A percentile compares a stretch with the other conserved stretches of the same genome.
These are phyloP conservation scores for Diuraphis noxia DNA, from an alignment of 1,140 invertebrate species.

Conservation along the genomic window DNA sequence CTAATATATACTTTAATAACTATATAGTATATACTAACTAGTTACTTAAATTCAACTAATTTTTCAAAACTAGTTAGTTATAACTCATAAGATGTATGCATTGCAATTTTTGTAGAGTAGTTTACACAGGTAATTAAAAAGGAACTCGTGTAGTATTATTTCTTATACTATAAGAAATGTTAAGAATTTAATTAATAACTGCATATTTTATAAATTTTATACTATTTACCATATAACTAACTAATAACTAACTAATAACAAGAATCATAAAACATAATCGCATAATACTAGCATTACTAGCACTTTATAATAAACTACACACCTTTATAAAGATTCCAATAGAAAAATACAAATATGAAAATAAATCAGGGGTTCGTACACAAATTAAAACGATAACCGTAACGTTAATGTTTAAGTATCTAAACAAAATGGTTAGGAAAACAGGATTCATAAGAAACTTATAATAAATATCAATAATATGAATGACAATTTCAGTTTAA, in stretches of 20 bases:
- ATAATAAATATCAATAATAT: too few relatives aligned
- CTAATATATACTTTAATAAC: too few relatives aligned
- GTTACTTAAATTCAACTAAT: background rate
- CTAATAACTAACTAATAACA: background rate
- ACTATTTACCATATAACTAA: background rate
- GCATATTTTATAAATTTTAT: background rate
- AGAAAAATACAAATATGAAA: too few relatives aligned
- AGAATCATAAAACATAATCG: too few relatives aligned
- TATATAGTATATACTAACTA: too few relatives aligned
- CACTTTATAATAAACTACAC: too few relatives aligned
- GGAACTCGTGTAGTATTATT: background rate
- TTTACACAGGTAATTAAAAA: background rate
- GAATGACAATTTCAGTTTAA: too few relatives aligned
- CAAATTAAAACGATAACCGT: too few relatives aligned
- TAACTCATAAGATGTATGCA: background rate
- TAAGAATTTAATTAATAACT: background rate
- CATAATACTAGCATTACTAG: background rate
- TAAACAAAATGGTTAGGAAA: too few relatives aligned
- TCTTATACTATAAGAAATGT: background rate
- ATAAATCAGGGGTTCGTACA: too few relatives aligned
- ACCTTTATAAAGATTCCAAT: background rate
- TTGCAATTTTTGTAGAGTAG: background rate
- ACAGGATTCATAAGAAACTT: too few relatives aligned
- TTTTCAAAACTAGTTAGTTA: background rate
- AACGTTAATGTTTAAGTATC: too few relatives aligned